phyloP scores from a whole-genome alignment of 2,888 invertebrate species.

The Nephrotoma flavescens region DNA sequence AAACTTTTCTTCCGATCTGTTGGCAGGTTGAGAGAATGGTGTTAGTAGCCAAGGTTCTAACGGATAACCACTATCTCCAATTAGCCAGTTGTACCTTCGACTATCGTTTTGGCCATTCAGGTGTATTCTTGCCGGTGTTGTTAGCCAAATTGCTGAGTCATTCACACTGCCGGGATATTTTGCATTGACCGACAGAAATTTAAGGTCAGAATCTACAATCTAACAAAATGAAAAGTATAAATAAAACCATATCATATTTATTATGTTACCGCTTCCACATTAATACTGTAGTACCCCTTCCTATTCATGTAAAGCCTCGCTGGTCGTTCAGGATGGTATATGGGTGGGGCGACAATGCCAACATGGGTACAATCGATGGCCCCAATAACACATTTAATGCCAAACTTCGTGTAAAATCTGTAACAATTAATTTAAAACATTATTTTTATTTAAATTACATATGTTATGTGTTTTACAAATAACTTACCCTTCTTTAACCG shows the following conservation, averaged over 20 bases:
- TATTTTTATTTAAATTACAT: too few relatives aligned
- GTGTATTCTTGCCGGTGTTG: constrained; percentile 3
- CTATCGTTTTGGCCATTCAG: not conserved
- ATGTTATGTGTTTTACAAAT: not conserved
- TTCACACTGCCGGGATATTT: too few relatives aligned
- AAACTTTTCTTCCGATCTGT: constrained; percentile 1
- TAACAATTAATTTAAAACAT: too few relatives aligned
- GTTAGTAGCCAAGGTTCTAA: not conserved
- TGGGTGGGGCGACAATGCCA: constrained; percentile 8
- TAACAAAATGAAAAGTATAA: too few relatives aligned
- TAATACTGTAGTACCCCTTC: constrained; percentile 11
- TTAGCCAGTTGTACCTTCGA: not conserved
- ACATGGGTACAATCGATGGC: constrained; percentile 10
- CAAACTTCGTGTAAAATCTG: not conserved
- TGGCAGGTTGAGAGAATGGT: not conserved
- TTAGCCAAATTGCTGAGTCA: not conserved
- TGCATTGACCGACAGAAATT: too few relatives aligned
- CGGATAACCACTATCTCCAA: not conserved
- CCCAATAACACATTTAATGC: constrained; percentile 10
- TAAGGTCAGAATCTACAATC: too few relatives aligned
- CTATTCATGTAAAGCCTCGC: constrained; percentile 9
- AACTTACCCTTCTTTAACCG: not conserved
- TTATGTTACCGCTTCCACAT: constrained; percentile 9
- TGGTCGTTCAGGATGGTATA: not conserved
- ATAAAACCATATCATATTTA: not conserved